These are phyloP conservation scores for Phocides pigmalion DNA, from an alignment of 1,140 invertebrate genomes.

Conservation along the genomic window DNA sequence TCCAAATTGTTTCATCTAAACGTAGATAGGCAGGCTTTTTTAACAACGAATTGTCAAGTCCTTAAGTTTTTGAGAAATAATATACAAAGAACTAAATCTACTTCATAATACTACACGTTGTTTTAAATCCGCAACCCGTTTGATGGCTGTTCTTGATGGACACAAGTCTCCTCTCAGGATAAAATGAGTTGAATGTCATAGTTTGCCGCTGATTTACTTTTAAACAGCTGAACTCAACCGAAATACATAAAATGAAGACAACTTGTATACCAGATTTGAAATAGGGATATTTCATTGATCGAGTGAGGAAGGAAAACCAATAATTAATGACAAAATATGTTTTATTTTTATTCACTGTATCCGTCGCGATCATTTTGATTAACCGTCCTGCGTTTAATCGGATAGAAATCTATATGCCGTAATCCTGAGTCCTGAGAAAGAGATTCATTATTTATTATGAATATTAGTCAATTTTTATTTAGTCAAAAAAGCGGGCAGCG, in stretches of 20 bases:
- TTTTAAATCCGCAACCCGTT: no score
- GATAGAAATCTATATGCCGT: constrained; percentile 63
- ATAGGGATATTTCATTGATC: no score
- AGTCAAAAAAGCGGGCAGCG: constrained; percentile 76
- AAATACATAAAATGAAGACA: no score
- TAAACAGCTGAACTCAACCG: no score
- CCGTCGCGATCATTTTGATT: constrained; percentile 46
- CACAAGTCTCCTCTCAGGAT: no score
- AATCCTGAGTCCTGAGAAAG: constrained; percentile 65
- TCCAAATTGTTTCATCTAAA: constrained; percentile 48
- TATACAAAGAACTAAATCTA: no score
- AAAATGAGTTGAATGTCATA: no score
- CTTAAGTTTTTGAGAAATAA: not conserved
- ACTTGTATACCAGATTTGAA: no score
- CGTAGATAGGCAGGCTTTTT: not conserved
- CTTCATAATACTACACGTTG: no score
- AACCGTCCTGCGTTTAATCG: constrained; percentile 65
- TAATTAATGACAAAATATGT: constrained; percentile 11
- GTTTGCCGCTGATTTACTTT: no score
- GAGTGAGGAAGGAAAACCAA: not conserved
- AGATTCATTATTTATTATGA: constrained; percentile 83
- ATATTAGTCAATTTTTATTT: constrained; percentile 84
- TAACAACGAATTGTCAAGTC: not conserved
- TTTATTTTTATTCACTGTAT: not conserved
- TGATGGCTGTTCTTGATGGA: no score